Conservation (phyloP, 2,888 invertebrate species). For the Agrochola lychnidis region DNA sequence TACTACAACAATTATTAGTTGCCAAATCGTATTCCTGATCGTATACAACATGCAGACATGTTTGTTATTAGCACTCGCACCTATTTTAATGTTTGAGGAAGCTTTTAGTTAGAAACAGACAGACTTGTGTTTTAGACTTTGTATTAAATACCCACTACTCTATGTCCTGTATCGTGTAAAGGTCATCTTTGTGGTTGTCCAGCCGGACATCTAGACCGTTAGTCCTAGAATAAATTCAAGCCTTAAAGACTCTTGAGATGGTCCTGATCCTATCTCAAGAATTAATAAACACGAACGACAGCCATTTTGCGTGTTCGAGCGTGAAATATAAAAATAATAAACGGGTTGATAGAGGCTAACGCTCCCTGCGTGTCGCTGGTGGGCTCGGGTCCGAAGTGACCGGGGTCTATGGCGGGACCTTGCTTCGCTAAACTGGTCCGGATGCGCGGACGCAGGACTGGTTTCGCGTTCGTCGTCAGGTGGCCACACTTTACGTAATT, state of each 20-base stretch:
- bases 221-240: not conserved
- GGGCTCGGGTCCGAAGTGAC: slow-evolving; percentile 62
- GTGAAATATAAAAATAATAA: slow-evolving; percentile 73
- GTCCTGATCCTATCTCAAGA: slow-evolving; percentile 23
- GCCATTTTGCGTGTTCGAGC: slow-evolving; percentile 67
- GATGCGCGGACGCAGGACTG: slow-evolving; percentile 74
- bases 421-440: slow-evolving; percentile 76
- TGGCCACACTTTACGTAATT: slow-evolving; percentile 81
- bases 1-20: slow-evolving; percentile 48
- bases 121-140: not conserved
- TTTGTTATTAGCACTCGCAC: slow-evolving; percentile 32
- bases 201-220: not conserved
- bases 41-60: slow-evolving; percentile 40
- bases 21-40: slow-evolving; percentile 56
- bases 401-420: slow-evolving; percentile 84
- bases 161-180: not conserved
- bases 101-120: slow-evolving; percentile 26
- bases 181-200: slow-evolving; percentile 4
- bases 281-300: slow-evolving; percentile 59
- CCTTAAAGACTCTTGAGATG: not conserved
- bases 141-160: not conserved
- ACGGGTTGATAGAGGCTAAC: slow-evolving; percentile 75
- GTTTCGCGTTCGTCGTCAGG: slow-evolving; percentile 78
- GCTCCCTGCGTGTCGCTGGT: slow-evolving; percentile 61
- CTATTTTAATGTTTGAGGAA: slow-evolving; percentile 47